Base-by-base conservation (phyloP, 2,888 invertebrate species). In the Amphimallon solstitiale region DNA sequence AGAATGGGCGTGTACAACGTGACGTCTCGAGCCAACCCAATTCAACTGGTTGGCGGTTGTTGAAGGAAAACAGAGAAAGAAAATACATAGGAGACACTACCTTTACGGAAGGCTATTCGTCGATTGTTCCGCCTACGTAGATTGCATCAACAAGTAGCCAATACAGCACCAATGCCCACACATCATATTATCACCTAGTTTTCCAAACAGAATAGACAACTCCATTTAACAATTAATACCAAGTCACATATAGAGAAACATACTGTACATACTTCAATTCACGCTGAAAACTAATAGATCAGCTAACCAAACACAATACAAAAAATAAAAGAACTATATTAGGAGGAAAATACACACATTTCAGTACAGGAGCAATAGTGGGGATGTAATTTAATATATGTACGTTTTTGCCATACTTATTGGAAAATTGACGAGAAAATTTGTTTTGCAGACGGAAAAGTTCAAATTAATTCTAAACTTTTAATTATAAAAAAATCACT, bases 141-240 rank as follows among this genome's bases (percentile, higher is more conserved):
- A 73, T 72, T 73, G 73, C 73, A 81, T 81, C 82, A 82, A 82
- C 82, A 82, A 82, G 82, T 82, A 81, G 82, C 81, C 81, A 81
- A 82, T 82, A 82, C 79, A 79, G 78, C 77, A 77, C 71, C 68
- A 68, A 71, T 73, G 73, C 72, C 43, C 73, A 72, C 73, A 73
- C 74, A 71, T 75, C 74, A 73, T 74, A 70, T 76, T 75, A 75
- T 75, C 76, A 76, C 76, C 74, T 75, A 75, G 72, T 75, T 74
- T 56, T 56, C 17, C 56, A 56, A 56, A 56, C 56, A 43, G 23
- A 56, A 56, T 56, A 56, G 56, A 56, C 56, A 56, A 56, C 43
- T 56, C 56, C 56, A 56, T 56, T 56, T 56, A 21, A 56, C 56
- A 56, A 56, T 56, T 56, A 56, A 43, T 56, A 43, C 43, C 40